These are phyloP conservation scores for Melanotaenia maccullochi DNA, from an alignment of 2,797 vertebrate species.

Conservation along the genomic window DNA sequence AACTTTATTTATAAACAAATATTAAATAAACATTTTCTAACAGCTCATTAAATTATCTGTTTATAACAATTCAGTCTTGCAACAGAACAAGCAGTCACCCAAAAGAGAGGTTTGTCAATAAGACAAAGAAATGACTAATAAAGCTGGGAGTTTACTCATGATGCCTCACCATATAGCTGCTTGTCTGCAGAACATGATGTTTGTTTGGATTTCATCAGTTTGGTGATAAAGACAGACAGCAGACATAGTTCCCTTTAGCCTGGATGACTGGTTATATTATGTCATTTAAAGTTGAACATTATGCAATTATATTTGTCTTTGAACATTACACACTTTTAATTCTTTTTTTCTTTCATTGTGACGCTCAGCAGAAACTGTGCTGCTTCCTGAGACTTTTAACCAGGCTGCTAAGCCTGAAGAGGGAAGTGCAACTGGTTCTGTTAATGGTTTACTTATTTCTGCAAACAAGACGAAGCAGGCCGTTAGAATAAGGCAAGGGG, in stretches of 20 bases:
- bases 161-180: background rate
- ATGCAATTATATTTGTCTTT: background rate
- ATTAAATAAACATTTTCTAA: too few relatives aligned
- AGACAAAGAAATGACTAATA: slow-evolving; percentile 38
- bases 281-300: background rate
- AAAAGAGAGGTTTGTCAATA: background rate
- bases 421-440: slow-evolving; percentile 7
- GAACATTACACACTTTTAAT: too few relatives aligned
- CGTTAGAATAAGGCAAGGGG: background rate
- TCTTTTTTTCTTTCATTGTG: background rate
- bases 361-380: background rate
- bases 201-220: slow-evolving; percentile 47
- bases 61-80: too few relatives aligned
- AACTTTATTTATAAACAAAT: background rate
- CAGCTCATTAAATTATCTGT: too few relatives aligned
- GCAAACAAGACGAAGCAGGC: background rate
- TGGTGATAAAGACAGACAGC: slow-evolving; percentile 7
- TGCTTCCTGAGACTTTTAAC: background rate
- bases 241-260: background rate
- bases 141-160: background rate
- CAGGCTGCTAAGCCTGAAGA: background rate
- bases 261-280: background rate
- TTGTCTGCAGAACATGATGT: slow-evolving; percentile 17
- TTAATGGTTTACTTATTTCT: slow-evolving; percentile 53
- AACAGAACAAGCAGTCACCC: background rate